Evolutionary conservation across 2,888 invertebrate genomes (phyloP).

Genomic region (Troglohyphantes excavatus): DNA sequence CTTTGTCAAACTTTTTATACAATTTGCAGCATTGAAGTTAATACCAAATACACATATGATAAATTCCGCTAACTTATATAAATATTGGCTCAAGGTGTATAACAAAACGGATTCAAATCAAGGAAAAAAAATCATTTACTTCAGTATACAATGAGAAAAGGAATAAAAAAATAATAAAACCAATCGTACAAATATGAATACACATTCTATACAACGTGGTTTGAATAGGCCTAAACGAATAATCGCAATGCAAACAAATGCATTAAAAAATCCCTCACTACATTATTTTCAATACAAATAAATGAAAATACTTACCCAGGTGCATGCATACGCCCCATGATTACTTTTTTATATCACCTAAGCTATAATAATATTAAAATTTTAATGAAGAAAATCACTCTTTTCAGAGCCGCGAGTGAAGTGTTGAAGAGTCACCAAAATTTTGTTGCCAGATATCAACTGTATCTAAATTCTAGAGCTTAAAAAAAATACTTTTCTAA

Average conservation of each 20-base stretch:
- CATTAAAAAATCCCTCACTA: neutral
- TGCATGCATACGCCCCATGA: conserved; percentile 99
- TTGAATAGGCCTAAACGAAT: conserved; percentile 33
- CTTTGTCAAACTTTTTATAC: no score
- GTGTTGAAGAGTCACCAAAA: neutral
- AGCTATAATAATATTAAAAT: neutral
- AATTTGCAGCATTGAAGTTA: no score
- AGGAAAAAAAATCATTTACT: no score
- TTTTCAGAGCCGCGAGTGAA: conserved; percentile 2
- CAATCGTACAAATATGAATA: neutral
- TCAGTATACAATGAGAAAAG: no score
- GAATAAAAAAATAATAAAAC: no score
- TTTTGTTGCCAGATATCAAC: neutral
- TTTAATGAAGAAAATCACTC: neutral
- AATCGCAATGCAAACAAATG: neutral
- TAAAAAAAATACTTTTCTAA: no score
- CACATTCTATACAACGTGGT: conserved; percentile 44
- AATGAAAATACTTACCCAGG: conserved; percentile 90
- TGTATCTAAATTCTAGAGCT: no score
- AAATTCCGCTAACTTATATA: no score
- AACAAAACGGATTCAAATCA: no score
- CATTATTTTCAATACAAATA: neutral
- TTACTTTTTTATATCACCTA: conserved; percentile 79
- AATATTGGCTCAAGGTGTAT: no score
- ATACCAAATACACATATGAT: no score